Base-by-base conservation (phyloP, 1,140 invertebrate genomes). In the Hesperophylax magnus region DNA sequence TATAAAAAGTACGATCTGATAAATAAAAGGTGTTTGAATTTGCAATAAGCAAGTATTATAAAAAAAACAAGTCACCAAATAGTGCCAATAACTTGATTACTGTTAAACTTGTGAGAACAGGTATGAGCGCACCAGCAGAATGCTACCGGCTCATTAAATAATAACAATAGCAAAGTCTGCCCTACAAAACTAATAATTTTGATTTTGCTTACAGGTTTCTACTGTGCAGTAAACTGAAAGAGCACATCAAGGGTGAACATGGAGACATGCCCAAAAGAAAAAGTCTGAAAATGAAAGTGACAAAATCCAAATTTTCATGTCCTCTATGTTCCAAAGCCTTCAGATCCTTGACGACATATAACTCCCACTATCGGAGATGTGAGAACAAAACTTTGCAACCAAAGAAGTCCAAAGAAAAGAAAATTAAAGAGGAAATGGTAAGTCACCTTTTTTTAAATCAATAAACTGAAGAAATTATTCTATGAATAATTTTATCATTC, bases 241-340 rank as follows among this genome's bases (percentile, higher is more conserved):
- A 82, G n/a, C 81, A 82, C 31, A 72, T 82, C 27, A 79, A 47
- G 60, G 63, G 58, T 8, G 31, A 54, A 31, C 81, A 79, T 60
- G 67, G 61, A 11, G 39, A 60, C 14, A n/a, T 61, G 8, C 6
- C 14, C 53, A 77, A 63, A 18, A 39, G 31, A 8, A 63, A 52
- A 39, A 75, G 20, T 39, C 18, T 20, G 27, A 15, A 5, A 47
- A 15, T 34, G 14, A 75, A 75, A 79, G n/a, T 34, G 34, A 56
- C 17, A 11, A 67, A 60, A 82, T 9, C 31, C 14, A 79, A 79
- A 58, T 79, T 52, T 39, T 54, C 67, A 0, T 82, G 81, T 63
- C 53, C 76, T 60, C 22, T 76, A 75, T 82, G 81, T 67, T 67
- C 75, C 56, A 79, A 82, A 77, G 54, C 47, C 20, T 82, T 82